Conservation (phyloP, 53 echinoderm and acorn worm genomes). For the Echinarachnius parma region DNA sequence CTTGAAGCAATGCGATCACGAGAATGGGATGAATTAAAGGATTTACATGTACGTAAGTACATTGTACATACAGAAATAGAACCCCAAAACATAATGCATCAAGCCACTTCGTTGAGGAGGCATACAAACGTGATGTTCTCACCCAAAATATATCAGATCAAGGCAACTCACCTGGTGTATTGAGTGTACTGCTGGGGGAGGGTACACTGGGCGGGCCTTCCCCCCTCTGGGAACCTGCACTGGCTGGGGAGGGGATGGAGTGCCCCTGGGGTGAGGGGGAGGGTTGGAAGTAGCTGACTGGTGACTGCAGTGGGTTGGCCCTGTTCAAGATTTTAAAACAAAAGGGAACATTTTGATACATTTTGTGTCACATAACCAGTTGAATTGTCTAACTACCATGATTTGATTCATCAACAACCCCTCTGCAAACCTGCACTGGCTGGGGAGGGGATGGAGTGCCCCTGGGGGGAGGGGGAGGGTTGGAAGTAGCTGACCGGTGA, state of each 20-base stretch:
- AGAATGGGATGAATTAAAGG: too few relatives aligned
- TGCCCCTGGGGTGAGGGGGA: slow-evolving; percentile 75
- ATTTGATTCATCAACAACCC: too few relatives aligned
- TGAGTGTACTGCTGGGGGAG: slow-evolving; percentile 63
- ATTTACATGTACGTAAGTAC: too few relatives aligned
- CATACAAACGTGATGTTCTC: slow-evolving; percentile 17
- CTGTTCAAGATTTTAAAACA: slow-evolving; percentile 4
- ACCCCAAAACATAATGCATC: too few relatives aligned
- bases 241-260: slow-evolving; percentile 82
- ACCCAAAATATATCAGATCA: too few relatives aligned
- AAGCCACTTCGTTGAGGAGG: neutral
- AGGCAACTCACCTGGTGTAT: slow-evolving; percentile 80
- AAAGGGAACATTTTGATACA: neutral
- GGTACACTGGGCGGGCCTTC: slow-evolving; percentile 82
- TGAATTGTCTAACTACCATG: too few relatives aligned
- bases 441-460: slow-evolving; percentile 78
- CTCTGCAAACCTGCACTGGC: slow-evolving; percentile 62
- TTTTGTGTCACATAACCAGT: neutral
- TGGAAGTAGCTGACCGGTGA: slow-evolving; percentile 92
- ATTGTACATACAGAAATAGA: neutral
- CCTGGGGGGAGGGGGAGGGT: slow-evolving; percentile 83
- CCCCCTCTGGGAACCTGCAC: slow-evolving; percentile 56
- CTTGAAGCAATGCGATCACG: too few relatives aligned
- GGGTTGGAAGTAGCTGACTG: slow-evolving; percentile 88
- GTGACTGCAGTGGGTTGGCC: slow-evolving; percentile 75